Evolutionary conservation across 2,888 invertebrate species (phyloP), one percentile per base, ranked within the genome.

Genomic region (Megastigmus dorsalis): DNA sequence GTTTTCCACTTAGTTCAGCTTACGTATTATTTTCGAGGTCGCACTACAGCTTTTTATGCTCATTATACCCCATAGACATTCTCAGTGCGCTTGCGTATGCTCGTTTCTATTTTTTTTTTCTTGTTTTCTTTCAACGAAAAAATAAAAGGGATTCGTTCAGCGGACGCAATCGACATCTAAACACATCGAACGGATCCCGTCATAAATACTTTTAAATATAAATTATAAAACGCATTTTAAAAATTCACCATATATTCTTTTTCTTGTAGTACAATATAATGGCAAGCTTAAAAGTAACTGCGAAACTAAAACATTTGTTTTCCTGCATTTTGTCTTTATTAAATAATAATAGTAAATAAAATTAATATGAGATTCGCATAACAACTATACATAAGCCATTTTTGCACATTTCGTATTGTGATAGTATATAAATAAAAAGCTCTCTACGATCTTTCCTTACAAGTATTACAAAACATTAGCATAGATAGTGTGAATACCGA

Each of bases 161-260:
- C 52, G 23, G 57, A 43, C 36, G 28, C 55, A 28, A 33, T 33
- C 30, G 1, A 54, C 52, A 66, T 36, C 23, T 45, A 2, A 36
- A 15, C 23, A 45, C 26, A 26, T 45, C 9, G 18, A 63, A 26
- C 63, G 26, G 62, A 52, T n/a, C n/a, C 13, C 54, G 52, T 67
- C 33, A 70, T 57, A 74, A 74, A 75, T 71, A 67, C 26, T 75
- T 62, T 62, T 65, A 63, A 74, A 74, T 74, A n/a, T n/a, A 69
- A 74, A 69, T 74, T 50, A 65, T 45, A 62, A 33, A 20, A 52
- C 30, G 4, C 15, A n/a, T 45, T 50, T 55, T 62, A 48, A 68
- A 63, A 55, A 57, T 68, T 63, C 20, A 33, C 26, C 52, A 36
- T 28, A 60, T 68, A 20, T 60, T 52, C 26, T 41, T 38, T 28